Evolutionary conservation across 2,797 vertebrate species (phyloP), one percentile per base, ranked within the genome.

Genomic region (Odontamblyopus lacepedii): DNA sequence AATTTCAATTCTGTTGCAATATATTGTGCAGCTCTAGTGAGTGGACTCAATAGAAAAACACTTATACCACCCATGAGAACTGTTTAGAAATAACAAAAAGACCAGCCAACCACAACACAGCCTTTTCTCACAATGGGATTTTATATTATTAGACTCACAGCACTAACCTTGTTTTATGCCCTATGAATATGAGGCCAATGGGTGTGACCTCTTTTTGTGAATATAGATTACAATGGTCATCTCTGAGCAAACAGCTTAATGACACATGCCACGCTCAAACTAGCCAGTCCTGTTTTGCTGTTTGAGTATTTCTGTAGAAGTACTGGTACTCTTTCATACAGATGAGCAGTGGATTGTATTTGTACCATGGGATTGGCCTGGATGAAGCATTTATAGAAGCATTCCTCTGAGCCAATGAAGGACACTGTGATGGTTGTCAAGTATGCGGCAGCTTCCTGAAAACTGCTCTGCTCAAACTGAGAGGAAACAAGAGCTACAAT

Each of bases 391-490:
- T 91, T 91, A 80, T 44, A 87, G 80, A 81, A 82, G 78, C 86
- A 91, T 88, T 92, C 89, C 86, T 83, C 63, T 13, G 81, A 90
- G 83, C 86, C 77, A 87, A 73, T 67, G 76, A 86, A 76, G 79
- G 83, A 73, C 79, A 80, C 79, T 73, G 81, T 53, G 76, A 91
- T 87, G 84, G 77, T 87, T 87, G 89, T 89, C 84, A 90, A 91
- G 89, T 81, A 92, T 90, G 88, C 78, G 30, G 72, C 68, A 77
- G 85, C 88, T 92, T 93, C 91, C 92, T 87, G 85, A 69, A 91
- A 70, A 62, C 63, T 27, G 2, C 26, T 48, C 38, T 5, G 7
- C 35, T 65, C 48, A 65, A 65, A 65, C 41, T 50, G 16, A 5
- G 18, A 65, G 26, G 63, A 48, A 65, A 50, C 13, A 7, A 50